Evolutionary conservation across 2,888 invertebrate species (phyloP), one percentile per base, ranked within the genome.

Genomic region (Lycaena phlaeas): DNA sequence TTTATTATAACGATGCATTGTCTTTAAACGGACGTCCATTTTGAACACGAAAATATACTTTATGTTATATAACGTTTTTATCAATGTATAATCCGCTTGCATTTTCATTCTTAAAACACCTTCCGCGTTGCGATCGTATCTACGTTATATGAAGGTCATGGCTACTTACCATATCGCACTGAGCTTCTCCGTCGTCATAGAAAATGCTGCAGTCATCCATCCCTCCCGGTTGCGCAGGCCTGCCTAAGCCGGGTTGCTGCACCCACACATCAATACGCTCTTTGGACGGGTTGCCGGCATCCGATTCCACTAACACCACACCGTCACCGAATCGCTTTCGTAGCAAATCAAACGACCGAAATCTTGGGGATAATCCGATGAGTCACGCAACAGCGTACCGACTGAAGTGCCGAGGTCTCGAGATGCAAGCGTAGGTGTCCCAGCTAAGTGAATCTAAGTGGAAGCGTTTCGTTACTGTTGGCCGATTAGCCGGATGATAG

Each of bases 161-260:
- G 61, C 12, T 49, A 70, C 82, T 52, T 72, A 85, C 85, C 85
- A 85, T 85, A 64, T 85, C 82, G 73, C 72, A 77, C 63, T 79
- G 75, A 63, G 71, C 65, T 68, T 81, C 82, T 61, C 70, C 75
- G 68, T 82, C 85, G 82, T 85, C 85, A 81, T 84, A 84, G 69
- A 82, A 82, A 63, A 76, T 61, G 60, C 71, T 73, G 65, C 81
- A 77, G 74, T 81, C 85, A 72, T 84, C 85, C 85, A 85, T 85
- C 57, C 68, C 76, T 58, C 65, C 57, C 64, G 59, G 55, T 51
- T 50, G 57, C 53, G 57, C 64, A 57, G 64, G 52, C 45, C 68
- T 73, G 65, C 64, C 58, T 66, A 68, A 60, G 62, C 68, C 58
- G 66, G 66, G 61, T 61, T 57, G 57, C 55, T 52, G 45, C 69